These are phyloP conservation scores for Antedon bifida DNA, from an alignment of 35 echinoderm and acorn worm species.

Conservation along the genomic window DNA sequence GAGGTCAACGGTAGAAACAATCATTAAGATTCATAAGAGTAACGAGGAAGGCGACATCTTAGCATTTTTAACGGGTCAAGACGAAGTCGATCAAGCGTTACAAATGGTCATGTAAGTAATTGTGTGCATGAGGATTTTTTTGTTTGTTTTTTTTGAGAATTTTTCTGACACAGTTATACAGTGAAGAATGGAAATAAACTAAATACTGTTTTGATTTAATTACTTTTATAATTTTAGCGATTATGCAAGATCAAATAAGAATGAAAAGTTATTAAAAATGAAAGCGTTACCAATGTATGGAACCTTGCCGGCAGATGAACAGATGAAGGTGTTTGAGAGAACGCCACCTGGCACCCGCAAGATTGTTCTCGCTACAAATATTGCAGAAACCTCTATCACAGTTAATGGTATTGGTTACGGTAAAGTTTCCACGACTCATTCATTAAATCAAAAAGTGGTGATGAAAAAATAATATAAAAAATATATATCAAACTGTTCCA, in stretches of 20 bases:
- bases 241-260: conserved; percentile 11
- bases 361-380: conserved; percentile 90
- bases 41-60: conserved; percentile 63
- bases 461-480: too few species aligned
- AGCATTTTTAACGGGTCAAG: conserved; percentile 80
- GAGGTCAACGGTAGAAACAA: conserved; percentile 58
- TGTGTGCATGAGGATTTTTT: too few species aligned
- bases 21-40: conserved; percentile 77
- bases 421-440: conserved; percentile 19
- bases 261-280: conserved; percentile 56
- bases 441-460: too few species aligned
- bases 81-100: conserved; percentile 61
- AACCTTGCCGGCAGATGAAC: conserved; percentile 54
- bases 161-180: too few species aligned
- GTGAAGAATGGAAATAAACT: too few species aligned
- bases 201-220: background rate
- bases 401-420: conserved; percentile 92
- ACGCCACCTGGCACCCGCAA: conserved; percentile 74
- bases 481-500: too few species aligned
- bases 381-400: conserved; percentile 88
- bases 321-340: conserved; percentile 92
- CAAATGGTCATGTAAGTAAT: conserved; percentile 62
- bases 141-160: too few species aligned
- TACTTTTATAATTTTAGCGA: conserved; percentile 6
- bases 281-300: conserved; percentile 84